Evolutionary conservation across 2,113 vertebrate species (phyloP), one percentile per base, ranked within the genome.

Genomic region (Nettapus auritus): DNA sequence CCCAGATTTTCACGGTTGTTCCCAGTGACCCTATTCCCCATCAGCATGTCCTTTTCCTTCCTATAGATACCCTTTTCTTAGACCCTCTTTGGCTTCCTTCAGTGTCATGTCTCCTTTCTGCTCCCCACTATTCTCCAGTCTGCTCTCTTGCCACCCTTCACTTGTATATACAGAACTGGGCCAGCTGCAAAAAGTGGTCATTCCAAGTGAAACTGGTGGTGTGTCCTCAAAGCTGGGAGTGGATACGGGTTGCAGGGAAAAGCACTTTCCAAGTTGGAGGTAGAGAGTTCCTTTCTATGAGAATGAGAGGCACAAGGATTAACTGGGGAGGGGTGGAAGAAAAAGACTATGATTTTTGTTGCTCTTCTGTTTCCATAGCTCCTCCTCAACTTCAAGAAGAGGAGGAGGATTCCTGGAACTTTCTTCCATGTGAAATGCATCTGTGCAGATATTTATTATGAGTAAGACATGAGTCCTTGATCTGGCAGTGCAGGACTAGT

Each of bases 201-300:
- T 91, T 96, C 56, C 42, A 60, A 77, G 76, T 92, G 88, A 94
- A 96, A 93, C 34, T 80, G 52, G 82, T 97, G 81, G n/a, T 70
- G 13, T 83, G 57, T 91, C 29, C 69, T 91, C 82, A 57, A 69
- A 94, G 81, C 44, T 94, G 88, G 87, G 88, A 94, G 75, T 2
- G 4, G 40, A 78, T 76, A 50, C 31, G 67, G 38, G 55, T 52
- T 84, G 31, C 36, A 66, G 70, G 29, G 73, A 92, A 91, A 91
- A 92, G n/a, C 57, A 70, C 44, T 95, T 96, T 74, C 69, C 81
- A 87, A 75, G 46, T 23, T 84, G 83, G 81, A 95, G 77, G 57
- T 59, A 73, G 79, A 71, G 31, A 60, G 83, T 91, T 87, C 34
- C 9, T 63, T 88, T 78, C 16, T 15, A 26, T 46, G 29, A 82